Base-by-base conservation (phyloP, 2,888 invertebrate genomes). In the Hyppa rectilinea region DNA sequence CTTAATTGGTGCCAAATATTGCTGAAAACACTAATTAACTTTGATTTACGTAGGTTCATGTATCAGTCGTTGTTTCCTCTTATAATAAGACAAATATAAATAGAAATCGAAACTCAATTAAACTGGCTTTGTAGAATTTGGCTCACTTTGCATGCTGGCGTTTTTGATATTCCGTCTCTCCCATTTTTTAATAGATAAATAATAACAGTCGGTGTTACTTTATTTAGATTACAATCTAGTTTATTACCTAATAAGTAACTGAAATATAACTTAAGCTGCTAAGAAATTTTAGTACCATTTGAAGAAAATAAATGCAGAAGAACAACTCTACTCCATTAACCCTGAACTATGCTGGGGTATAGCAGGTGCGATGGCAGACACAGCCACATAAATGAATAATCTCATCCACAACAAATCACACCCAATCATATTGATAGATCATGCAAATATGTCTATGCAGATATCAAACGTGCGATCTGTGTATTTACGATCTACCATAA, bases 1-100 rank as follows among this genome's bases (percentile, higher is more conserved):
- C 29, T 58, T 53, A 66, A 77, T 58, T 69, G 52, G 59, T 29
- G 63, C 60, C 66, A 49, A 67, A 59, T 66, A 61, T 60, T n/a
- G 52, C 29, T 29, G 20, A 49, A 62, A 29, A 40, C n/a, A 23
- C 12, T 31, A 38, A 68, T 60, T 38, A 31, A 29, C 14, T 45
- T 45, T 58, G 2, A 58, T 45, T 50, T n/a, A n/a, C n/a, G 17
- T 45, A 20, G n/a, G n/a, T 40, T 17, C 1, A 36, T 53, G 31
- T 17, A 36, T 47, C 4, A n/a, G 17, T 45, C 7, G 20, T 34
- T 23, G n/a, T 50, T 59, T 72, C 29, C 50, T 60, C 7, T 56
- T 26, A 56, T n/a, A n/a, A n/a, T n/a, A n/a, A n/a, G n/a, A n/a
- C n/a, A 58, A 58, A n/a, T 40, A 50, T 20, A 49, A 61, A 36